Conservation (phyloP, 2,888 invertebrate species). For the Luperina nickerlii region DNA sequence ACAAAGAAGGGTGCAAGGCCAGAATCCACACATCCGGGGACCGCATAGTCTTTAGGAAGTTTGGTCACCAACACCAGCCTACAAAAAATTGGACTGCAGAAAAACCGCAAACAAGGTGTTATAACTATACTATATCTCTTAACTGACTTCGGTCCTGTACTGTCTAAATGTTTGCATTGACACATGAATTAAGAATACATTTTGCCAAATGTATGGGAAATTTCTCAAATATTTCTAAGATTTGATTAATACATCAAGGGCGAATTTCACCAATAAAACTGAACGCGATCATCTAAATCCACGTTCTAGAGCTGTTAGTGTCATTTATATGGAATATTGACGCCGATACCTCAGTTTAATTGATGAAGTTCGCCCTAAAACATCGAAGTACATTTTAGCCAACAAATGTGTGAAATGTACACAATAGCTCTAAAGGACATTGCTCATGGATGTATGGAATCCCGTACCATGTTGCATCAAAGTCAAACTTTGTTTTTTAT, state of each 20-base stretch:
- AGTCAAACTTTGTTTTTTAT: too few relatives aligned
- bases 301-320: not conserved
- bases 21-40: conserved; percentile 34
- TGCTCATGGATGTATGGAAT: too few relatives aligned
- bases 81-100: conserved; percentile 36
- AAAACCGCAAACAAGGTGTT: conserved; percentile 24
- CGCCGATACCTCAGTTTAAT: not conserved
- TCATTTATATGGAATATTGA: not conserved
- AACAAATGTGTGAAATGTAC: not conserved
- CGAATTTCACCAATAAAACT: not conserved
- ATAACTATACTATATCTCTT: conserved; percentile 37
- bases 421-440: not conserved
- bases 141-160: not conserved
- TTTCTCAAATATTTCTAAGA: not conserved
- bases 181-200: not conserved
- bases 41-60: conserved; percentile 27
- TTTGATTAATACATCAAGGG: not conserved
- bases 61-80: conserved; percentile 20
- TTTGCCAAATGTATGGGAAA: not conserved
- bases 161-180: not conserved
- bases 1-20: conserved; percentile 48
- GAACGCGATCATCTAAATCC: not conserved
- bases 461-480: too few relatives aligned
- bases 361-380: not conserved
- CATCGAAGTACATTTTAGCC: not conserved